These are phyloP conservation scores for Heteromormyrus szaboi DNA, from an alignment of 2,797 vertebrate species.

Conservation along the genomic window DNA sequence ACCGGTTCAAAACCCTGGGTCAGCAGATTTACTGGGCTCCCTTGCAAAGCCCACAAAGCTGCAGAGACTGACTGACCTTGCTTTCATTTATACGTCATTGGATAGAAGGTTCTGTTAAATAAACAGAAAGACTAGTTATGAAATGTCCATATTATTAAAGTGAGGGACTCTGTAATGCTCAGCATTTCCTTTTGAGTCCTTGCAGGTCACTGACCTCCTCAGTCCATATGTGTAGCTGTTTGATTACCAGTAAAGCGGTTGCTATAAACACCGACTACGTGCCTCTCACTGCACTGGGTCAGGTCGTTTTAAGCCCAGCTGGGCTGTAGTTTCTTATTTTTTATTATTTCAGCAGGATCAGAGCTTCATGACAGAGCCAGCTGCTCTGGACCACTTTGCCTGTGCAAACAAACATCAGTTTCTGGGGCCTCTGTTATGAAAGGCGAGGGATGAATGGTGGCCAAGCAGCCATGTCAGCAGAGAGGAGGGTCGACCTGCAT, in stretches of 20 bases:
- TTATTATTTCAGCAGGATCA: constrained; percentile 28
- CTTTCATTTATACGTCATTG: background rate
- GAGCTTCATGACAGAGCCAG: constrained; percentile 30
- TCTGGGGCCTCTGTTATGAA: background rate
- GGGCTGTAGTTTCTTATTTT: constrained; percentile 16
- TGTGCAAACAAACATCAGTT: constrained; percentile 29
- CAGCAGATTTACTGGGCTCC: background rate
- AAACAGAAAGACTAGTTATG: background rate
- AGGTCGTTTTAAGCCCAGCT: constrained; percentile 9
- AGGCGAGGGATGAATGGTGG: background rate
- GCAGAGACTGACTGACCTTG: background rate
- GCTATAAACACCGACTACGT: background rate
- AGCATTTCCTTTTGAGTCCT: background rate
- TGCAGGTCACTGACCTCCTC: background rate
- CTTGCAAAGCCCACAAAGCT: background rate
- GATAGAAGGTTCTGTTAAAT: background rate
- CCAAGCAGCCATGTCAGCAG: background rate
- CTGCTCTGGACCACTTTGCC: constrained; percentile 25
- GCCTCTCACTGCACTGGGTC: background rate
- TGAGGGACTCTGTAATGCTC: background rate
- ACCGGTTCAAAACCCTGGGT: background rate
- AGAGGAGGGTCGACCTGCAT: background rate
- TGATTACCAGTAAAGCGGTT: constrained; percentile 13
- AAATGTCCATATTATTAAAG: background rate
- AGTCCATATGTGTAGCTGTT: constrained; percentile 23